Percentiles rank a stretch among this genome's conserved stretches.
Evolutionary conservation across 2,113 vertebrate genomes (phyloP).

Genomic region (Sigmodon hispidus): DNA sequence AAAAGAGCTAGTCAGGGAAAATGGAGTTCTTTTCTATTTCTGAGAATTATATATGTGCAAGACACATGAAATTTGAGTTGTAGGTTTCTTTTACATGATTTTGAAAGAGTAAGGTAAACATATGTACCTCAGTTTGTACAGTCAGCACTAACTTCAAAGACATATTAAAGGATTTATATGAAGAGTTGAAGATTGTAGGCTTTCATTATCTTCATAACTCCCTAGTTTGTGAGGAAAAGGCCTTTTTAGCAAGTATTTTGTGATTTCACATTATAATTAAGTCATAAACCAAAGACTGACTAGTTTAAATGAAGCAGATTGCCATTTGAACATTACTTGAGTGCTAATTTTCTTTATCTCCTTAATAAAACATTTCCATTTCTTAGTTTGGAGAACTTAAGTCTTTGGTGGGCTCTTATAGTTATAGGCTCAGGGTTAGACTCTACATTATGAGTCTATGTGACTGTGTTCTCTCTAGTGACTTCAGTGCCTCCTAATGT

Average conservation of each 20-base stretch:
- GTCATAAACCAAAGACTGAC: conserved; percentile 5
- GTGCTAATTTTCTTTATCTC: conserved; percentile 9
- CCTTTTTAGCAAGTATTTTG: conserved; percentile 28
- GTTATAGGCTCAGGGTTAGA: neutral
- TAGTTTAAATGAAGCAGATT: conserved; percentile 61
- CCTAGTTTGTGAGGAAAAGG: conserved; percentile 36
- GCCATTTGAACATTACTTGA: neutral
- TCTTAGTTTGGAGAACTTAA: conserved; percentile 36
- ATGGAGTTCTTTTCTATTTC: neutral
- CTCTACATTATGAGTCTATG: neutral
- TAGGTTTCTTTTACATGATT: conserved; percentile 47
- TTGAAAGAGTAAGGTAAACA: conserved; percentile 52
- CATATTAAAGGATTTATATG: neutral
- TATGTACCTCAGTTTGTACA: neutral
- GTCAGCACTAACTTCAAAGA: conserved; percentile 5
- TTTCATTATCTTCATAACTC: conserved; percentile 19
- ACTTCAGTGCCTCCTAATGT: neutral
- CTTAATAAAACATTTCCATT: conserved; percentile 5
- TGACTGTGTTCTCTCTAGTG: neutral
- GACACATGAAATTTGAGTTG: neutral
- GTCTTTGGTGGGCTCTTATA: neutral
- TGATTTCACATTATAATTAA: conserved; percentile 52
- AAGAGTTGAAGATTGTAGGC: conserved; percentile 31
- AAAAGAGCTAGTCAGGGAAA: neutral
- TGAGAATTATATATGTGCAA: neutral